Evolutionary conservation across 2,113 vertebrate species (phyloP).

Genomic region (Upupa epops): DNA sequence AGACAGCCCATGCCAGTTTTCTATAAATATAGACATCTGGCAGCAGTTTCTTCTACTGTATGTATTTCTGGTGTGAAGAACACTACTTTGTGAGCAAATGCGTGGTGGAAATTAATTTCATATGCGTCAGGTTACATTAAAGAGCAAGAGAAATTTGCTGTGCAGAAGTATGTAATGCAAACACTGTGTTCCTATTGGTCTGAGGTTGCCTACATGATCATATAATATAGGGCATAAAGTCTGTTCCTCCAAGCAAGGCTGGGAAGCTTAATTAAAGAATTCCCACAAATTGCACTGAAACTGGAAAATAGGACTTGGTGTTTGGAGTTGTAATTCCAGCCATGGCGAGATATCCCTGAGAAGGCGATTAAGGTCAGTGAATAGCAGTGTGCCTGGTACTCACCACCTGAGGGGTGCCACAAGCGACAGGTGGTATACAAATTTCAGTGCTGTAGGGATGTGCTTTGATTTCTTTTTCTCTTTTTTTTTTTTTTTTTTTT

Average conservation of each 20-base stretch:
- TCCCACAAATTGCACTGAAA: neutral
- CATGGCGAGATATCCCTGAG: neutral
- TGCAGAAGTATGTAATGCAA: neutral
- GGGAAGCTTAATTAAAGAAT: neutral
- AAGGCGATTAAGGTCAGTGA: neutral
- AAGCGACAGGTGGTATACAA: neutral
- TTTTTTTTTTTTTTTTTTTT: neutral
- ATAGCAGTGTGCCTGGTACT: neutral
- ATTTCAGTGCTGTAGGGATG: neutral
- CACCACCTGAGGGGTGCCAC: neutral
- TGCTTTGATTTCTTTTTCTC: neutral
- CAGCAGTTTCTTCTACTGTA: constrained; percentile 24
- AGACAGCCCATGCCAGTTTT: constrained; percentile 11
- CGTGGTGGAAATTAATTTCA: constrained; percentile 51
- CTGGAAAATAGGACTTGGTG: neutral
- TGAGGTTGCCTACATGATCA: neutral
- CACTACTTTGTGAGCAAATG: constrained; percentile 18
- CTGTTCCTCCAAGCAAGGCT: neutral
- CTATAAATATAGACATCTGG: constrained; percentile 54
- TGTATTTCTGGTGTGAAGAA: constrained; percentile 45
- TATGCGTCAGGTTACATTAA: constrained; percentile 1
- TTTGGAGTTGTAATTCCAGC: neutral
- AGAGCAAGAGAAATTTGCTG: neutral
- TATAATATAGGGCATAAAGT: neutral
- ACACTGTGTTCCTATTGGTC: neutral